These are phyloP conservation scores for Helicoverpa zea DNA, from an alignment of 1,140 invertebrate species.

Conservation along the genomic window DNA sequence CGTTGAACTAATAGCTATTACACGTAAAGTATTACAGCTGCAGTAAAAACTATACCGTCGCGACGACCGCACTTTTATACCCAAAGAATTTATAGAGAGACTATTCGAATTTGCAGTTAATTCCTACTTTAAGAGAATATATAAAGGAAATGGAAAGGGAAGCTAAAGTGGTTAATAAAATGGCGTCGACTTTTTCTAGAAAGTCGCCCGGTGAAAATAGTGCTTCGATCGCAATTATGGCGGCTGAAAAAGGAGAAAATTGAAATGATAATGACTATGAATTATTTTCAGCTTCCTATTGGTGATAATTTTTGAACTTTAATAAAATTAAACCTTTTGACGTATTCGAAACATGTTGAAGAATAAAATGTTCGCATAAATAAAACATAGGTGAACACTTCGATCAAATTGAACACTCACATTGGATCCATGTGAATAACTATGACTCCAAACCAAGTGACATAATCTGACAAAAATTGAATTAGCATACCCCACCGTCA, in stretches of 20 bases:
- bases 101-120: background rate
- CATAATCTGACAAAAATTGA: conserved; percentile 4
- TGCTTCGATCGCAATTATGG: background rate
- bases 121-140: background rate
- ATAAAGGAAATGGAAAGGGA: background rate
- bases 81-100: conserved; percentile 2
- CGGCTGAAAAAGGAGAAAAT: background rate
- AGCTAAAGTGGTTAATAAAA: background rate
- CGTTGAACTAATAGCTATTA: conserved; percentile 43
- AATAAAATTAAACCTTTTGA: background rate
- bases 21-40: conserved; percentile 26
- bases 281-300: too few relatives aligned
- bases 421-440: background rate
- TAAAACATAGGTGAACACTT: too few relatives aligned
- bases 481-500: too few relatives aligned
- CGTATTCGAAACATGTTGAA: background rate
- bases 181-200: background rate
- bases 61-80: background rate
- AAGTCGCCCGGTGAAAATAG: background rate
- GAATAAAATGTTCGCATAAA: background rate
- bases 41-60: conserved; percentile 9
- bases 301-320: background rate
- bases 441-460: background rate
- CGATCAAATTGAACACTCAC: too few relatives aligned
- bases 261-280: too few relatives aligned